A percentile compares a stretch with the other conserved stretches of the same genome.
Conservation (phyloP, 2,888 invertebrate species). For the Meteorus cinctellus region DNA sequence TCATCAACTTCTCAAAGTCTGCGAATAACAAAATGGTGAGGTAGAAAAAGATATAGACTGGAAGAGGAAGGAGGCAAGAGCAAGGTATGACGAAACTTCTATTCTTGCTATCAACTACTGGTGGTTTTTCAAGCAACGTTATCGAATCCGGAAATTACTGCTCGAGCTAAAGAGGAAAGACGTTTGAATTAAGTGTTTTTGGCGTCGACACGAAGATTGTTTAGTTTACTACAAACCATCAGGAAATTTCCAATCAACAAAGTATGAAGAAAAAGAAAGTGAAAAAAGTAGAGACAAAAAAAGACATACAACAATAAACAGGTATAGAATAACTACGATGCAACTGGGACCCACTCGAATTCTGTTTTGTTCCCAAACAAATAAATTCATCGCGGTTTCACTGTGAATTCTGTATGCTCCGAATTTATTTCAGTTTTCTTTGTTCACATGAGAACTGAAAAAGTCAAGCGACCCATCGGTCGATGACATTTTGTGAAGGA, state of each 20-base stretch:
- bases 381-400: too few relatives aligned
- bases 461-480: too few relatives aligned
- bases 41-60: too few relatives aligned
- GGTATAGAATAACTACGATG: background rate
- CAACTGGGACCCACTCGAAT: background rate
- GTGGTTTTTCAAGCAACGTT: slow-evolving; percentile 55
- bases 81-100: background rate
- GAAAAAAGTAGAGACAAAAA: background rate
- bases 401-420: too few relatives aligned
- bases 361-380: background rate
- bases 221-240: slow-evolving; percentile 29
- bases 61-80: background rate
- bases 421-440: too few relatives aligned
- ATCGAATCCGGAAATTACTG: slow-evolving; percentile 67
- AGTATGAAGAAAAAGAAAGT: background rate
- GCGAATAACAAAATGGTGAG: background rate
- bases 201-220: slow-evolving; percentile 58
- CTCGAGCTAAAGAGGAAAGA: slow-evolving; percentile 54
- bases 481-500: too few relatives aligned
- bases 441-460: too few relatives aligned
- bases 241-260: slow-evolving; percentile 25
- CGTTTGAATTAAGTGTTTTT: slow-evolving; percentile 65
- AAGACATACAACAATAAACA: background rate
- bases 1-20: slow-evolving; percentile 21
- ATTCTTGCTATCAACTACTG: slow-evolving; percentile 32